Percentiles rank a stretch among this genome's conserved stretches.
Evolutionary conservation across 2,113 vertebrate genomes (phyloP).

Genomic region (Hyla sarda): DNA sequence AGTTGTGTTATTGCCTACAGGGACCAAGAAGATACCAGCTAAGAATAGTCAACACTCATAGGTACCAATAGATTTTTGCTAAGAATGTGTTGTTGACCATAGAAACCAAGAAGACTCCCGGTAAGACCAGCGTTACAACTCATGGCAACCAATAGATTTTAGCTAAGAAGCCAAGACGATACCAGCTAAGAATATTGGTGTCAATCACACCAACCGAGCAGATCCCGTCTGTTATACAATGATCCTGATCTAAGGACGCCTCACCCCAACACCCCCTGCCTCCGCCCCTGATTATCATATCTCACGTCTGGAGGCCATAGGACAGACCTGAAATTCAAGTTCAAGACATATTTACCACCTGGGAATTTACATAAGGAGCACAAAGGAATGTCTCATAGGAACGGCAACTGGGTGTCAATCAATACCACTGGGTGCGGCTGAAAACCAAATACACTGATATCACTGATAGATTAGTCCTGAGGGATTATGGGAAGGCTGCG

Average conservation of each 20-base stretch:
- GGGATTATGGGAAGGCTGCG: not conserved
- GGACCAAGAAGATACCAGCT: not conserved
- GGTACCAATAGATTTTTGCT: no score
- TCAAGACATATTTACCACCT: not conserved
- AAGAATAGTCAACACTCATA: no score
- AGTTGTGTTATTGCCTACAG: not conserved
- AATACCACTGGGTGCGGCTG: not conserved
- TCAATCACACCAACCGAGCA: not conserved
- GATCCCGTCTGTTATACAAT: not conserved
- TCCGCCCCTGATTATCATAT: not conserved
- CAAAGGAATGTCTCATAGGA: not conserved
- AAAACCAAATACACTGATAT: not conserved
- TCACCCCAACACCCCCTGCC: not conserved
- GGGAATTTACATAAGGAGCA: not conserved
- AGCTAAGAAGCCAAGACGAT: not conserved
- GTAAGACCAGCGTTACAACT: not conserved
- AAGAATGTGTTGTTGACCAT: not conserved
- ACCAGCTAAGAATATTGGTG: not conserved
- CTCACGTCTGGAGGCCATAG: not conserved
- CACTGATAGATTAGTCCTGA: not conserved
- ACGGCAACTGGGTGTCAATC: not conserved
- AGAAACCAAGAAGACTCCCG: not conserved
- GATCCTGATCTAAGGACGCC: not conserved
- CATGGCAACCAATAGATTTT: not conserved
- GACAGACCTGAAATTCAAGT: not conserved